These are phyloP conservation scores for Thelaira solivaga DNA, from an alignment of 2,888 invertebrate genomes.

Conservation along the genomic window DNA sequence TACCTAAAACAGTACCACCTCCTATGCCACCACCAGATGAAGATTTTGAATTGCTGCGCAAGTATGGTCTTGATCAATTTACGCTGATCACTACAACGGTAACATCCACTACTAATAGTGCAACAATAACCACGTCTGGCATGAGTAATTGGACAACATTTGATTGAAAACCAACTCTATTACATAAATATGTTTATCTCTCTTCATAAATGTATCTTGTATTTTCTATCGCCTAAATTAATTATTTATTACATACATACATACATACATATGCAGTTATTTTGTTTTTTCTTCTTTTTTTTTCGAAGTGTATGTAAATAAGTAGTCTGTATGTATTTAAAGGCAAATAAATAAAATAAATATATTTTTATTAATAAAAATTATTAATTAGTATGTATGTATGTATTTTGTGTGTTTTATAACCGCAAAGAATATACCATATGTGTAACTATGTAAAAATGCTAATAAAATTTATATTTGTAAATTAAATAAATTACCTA, in stretches of 20 bases:
- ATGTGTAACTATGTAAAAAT: constrained; percentile 33
- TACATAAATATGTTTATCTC: no score
- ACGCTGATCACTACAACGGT: constrained; percentile 68
- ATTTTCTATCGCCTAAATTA: neutral
- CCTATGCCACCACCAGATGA: constrained; percentile 71
- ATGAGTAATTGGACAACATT: constrained; percentile 76
- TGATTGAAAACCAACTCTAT: constrained; percentile 67
- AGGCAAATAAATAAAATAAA: constrained; percentile 10
- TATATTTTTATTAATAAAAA: neutral
- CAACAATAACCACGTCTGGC: constrained; percentile 63
- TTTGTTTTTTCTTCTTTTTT: neutral
- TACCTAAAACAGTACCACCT: constrained; percentile 65
- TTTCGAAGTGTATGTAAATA: neutral
- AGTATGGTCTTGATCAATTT: constrained; percentile 77
- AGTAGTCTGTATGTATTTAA: constrained; percentile 26
- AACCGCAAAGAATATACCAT: constrained; percentile 5
- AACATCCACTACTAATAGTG: constrained; percentile 54
- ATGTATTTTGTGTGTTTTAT: constrained; percentile 2
- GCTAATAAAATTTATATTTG: constrained; percentile 26
- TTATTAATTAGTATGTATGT: no score
- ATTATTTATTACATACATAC: no score
- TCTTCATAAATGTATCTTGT: neutral
- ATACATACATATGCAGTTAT: no score
- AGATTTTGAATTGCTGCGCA: constrained; percentile 75
- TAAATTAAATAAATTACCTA: neutral